Evolutionary conservation across 92 coral and sea anemone genomes (phyloP).

Genomic region (Plumapathes pennacea): DNA sequence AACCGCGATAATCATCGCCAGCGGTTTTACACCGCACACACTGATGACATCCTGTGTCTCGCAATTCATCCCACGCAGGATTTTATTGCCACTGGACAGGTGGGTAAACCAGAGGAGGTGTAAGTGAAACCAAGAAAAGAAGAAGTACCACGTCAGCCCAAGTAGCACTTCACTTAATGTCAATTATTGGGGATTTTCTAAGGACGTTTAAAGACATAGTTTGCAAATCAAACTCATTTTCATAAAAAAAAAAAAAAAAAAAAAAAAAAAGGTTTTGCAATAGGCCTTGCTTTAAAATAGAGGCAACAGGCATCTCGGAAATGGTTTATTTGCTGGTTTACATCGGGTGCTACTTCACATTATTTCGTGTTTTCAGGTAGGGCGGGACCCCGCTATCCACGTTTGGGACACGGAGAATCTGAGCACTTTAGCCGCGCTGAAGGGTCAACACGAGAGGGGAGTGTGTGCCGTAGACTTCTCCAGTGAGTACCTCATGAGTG

Average conservation of each 20-base stretch:
- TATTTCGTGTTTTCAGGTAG: conserved; percentile 55
- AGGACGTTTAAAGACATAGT: not conserved
- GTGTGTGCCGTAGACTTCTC: conserved; percentile 99
- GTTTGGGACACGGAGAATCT: conserved; percentile 94
- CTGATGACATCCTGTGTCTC: conserved; percentile 91
- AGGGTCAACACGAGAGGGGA: conserved; percentile 94
- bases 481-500: too few relatives aligned
- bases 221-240: too few relatives aligned
- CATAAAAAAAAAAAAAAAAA: too few relatives aligned
- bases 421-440: conserved; percentile 83
- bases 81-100: conserved; percentile 97
- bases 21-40: conserved; percentile 88
- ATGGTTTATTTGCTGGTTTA: too few relatives aligned
- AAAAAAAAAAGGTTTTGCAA: too few relatives aligned
- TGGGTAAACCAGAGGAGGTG: conserved; percentile 1
- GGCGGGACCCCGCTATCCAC: conserved; percentile 94
- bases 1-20: conserved; percentile 86
- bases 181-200: not conserved
- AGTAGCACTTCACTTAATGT: not conserved
- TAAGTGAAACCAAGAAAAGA: not conserved
- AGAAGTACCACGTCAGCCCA: not conserved
- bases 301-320: too few relatives aligned
- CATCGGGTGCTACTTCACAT: not conserved
- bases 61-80: conserved; percentile 93
- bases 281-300: too few relatives aligned